These are phyloP conservation scores for Melanotaenia parkinsoni DNA, from an alignment of 2,797 vertebrate species.

Conservation along the genomic window DNA sequence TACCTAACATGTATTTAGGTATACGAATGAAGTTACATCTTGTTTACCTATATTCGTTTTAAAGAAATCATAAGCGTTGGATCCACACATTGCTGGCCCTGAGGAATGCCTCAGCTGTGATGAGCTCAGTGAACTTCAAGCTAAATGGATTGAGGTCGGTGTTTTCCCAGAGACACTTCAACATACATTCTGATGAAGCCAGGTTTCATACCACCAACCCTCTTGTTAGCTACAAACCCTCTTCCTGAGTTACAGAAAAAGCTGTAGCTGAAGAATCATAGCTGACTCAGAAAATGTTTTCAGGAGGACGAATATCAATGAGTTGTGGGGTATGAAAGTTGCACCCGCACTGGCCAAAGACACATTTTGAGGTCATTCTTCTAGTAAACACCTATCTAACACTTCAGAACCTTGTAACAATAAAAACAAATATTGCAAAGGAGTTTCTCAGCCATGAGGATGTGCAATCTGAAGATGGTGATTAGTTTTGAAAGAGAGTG, in stretches of 20 bases:
- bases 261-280: not conserved
- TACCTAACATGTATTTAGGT: too few species aligned
- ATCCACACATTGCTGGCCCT: not conserved
- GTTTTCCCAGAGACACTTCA: too few species aligned
- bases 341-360: not conserved
- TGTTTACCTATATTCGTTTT: too few species aligned
- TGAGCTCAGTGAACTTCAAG: not conserved
- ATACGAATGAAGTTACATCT: too few species aligned
- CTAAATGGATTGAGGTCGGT: too few species aligned
- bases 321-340: not conserved
- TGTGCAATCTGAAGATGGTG: not conserved
- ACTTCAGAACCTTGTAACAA: not conserved
- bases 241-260: too few species aligned
- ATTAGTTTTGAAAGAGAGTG: not conserved
- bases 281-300: not conserved
- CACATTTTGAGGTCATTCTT: not conserved
- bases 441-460: not conserved
- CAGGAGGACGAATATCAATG: too few species aligned
- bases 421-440: not conserved
- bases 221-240: too few species aligned
- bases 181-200: too few species aligned
- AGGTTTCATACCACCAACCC: too few species aligned
- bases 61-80: not conserved
- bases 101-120: not conserved
- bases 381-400: not conserved